Base-by-base conservation (phyloP, 2,888 invertebrate species). In the Ferrisia virgata region DNA sequence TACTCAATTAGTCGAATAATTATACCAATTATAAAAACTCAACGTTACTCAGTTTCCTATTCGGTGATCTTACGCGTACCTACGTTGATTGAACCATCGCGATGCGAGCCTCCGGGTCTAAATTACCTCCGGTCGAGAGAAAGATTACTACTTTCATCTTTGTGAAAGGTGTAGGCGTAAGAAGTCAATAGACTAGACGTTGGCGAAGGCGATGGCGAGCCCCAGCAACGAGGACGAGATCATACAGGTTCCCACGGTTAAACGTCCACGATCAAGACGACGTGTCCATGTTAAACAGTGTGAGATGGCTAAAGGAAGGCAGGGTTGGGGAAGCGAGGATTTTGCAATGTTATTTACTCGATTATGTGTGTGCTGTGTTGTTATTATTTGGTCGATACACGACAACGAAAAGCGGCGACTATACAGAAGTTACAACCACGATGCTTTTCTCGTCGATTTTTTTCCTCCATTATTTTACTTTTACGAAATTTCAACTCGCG, bases 91-190 rank as follows among this genome's bases (percentile, higher is more conserved):
- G 53, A 53, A 22, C 22, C 47, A 47, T 47, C 47, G 47, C 47
- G n/a, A n/a, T n/a, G n/a, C n/a, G n/a, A n/a, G n/a, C n/a, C n/a
- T 47, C n/a, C 47, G 53, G 22, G 53, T 22, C 53, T 53, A 22
- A 53, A 53, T 53, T 53, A 53, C 53, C 53, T 53, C 8, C 22
- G n/a, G n/a, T n/a, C n/a, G 6, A 22, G 22, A 53, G 53, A 53
- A 53, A 31, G 69, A 69, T 69, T 31, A 69, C 53, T 69, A 76
- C 72, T 76, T 76, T 76, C 72, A 76, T 76, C 72, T 76, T 76
- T 76, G 72, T 76, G 72, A 76, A 76, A 76, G 72, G 72, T 76
- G 72, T 76, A 76, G 72, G 72, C 72, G 72, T 76, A 2, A 15
- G 69, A n/a, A 25, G 36, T 22, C 53, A 22, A n/a, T n/a, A n/a